These are phyloP conservation scores for Eilema sororculum DNA, from an alignment of 2,888 invertebrate species.

Conservation along the genomic window DNA sequence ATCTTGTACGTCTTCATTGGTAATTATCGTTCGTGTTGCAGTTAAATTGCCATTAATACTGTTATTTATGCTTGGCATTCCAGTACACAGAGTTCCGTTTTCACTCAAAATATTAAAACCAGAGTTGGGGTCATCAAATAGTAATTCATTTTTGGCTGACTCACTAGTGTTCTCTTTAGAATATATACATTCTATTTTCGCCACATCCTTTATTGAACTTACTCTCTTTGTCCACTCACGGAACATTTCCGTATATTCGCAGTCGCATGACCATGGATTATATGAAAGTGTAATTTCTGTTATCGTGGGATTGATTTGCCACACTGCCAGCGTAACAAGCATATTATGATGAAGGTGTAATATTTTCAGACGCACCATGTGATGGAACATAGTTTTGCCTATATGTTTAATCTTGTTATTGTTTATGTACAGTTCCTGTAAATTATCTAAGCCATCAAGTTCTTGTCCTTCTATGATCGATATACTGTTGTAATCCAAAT, in stretches of 20 bases:
- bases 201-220: slow-evolving; percentile 89
- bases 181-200: slow-evolving; percentile 90
- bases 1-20: slow-evolving; percentile 91
- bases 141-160: slow-evolving; percentile 86
- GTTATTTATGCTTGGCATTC: slow-evolving; percentile 89
- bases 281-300: slow-evolving; percentile 89
- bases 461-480: slow-evolving; percentile 91
- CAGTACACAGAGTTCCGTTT: slow-evolving; percentile 89
- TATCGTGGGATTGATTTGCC: slow-evolving; percentile 89
- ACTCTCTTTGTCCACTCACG: slow-evolving; percentile 92
- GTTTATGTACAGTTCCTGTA: slow-evolving; percentile 91
- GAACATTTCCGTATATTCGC: slow-evolving; percentile 91
- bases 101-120: slow-evolving; percentile 88
- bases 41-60: slow-evolving; percentile 90
- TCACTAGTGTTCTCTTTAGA: slow-evolving; percentile 87
- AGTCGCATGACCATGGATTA: slow-evolving; percentile 95
- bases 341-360: slow-evolving; percentile 91
- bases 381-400: slow-evolving; percentile 90
- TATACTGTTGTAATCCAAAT: slow-evolving; percentile 92
- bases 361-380: slow-evolving; percentile 88
- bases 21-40: slow-evolving; percentile 91
- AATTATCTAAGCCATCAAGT: slow-evolving; percentile 91
- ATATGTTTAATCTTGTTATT: slow-evolving; percentile 91
- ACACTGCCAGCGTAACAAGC: slow-evolving; percentile 90
- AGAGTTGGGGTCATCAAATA: slow-evolving; percentile 86